Evolutionary conservation across 2,888 invertebrate genomes (phyloP), one percentile per base, ranked within the genome.

Genomic region (Agrenia bidenticulata): DNA sequence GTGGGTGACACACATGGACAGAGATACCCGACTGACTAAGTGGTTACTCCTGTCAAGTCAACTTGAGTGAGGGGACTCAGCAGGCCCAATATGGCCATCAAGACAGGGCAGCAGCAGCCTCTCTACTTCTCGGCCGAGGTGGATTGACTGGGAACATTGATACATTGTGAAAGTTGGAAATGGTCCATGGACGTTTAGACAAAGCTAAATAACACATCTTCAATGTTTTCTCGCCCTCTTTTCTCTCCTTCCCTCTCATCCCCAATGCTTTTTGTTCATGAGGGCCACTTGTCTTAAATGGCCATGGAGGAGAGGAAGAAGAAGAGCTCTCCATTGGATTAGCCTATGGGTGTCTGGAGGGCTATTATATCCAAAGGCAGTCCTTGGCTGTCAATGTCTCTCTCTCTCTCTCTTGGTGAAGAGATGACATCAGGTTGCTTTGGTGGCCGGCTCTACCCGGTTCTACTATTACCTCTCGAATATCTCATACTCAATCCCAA

Each of bases 321-420:
- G 59, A 60, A 62, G 62, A 37, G 63, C 56, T 63, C 55, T 72
- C 65, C 59, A 67, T 59, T 63, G 72, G 59, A 72, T 69, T 70
- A 51, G 45, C 58, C 61, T 72, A 75, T 74, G 58, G 73, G 72
- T 73, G 72, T 63, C 75, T 72, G 66, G 75, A 76, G 75, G 71
- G 74, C 74, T 69, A 73, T 76, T 74, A 72, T 58, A 66, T 59
- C 66, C 32, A 32, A 32, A 32, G 32, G 54, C 61, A 58, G 66
- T 65, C 65, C 64, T 64, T 17, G 23, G 5, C 58, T 67, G 64
- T 67, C 67, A 63, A 61, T 65, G 60, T 64, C 64, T 53, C 63
- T 56, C 61, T 61, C 42, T 5, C 55, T 51, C 39, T 51, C 26
- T 41, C 9, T 51, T 37, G n/a, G n/a, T 32, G 32, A 32, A 32